Base-by-base conservation (phyloP, 2,797 vertebrate genomes). In the Neomorphus geoffroyi region DNA sequence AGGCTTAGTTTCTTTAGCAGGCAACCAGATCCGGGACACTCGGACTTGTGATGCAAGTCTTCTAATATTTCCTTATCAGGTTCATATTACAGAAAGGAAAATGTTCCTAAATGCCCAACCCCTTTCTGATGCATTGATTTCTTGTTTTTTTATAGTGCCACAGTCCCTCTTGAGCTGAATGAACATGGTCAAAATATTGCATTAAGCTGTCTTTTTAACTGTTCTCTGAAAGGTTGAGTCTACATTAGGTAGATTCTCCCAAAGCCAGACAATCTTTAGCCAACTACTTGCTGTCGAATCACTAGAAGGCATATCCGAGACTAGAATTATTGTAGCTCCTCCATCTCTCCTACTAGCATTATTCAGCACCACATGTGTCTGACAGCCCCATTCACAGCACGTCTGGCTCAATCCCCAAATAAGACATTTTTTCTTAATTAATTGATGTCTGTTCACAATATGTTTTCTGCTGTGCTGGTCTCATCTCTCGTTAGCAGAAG, bases 381-480 rank as follows among this genome's bases (percentile, higher is more conserved):
- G 90, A 88, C 66, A 95, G 28, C 30, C n/a, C 51, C 70, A 54
- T 88, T 94, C 83, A 84, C 88, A 94, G 77, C 37, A 84, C 0
- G 15, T 67, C 73, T 96, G 94, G 61, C 85, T 90, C 65, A 4
- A 50, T 72, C 33, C 19, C 54, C 54, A 85, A 51, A 69, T 45
- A 56, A 81, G 73, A 78, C 60, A 30, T 77, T 67, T 86, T 92
- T 95, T 81, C 62, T 84, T 82, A 67, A 80, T 83, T 83, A 83
- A 66, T 53, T 74, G 45, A 64, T 88, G 64, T 66, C 33, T 84
- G 65, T 77, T 92, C 70, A 46, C 77, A 94, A 72, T 51, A 74
- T 79, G 60, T 89, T 92, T 96, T 80, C 80, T 80, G 33, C 71
- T 82, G 50, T 90, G 94, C 57, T 51, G 27, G 46, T 92, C 64